Base-by-base conservation (phyloP, 1,140 invertebrate species). In the Pemphigus obesinymphae region DNA sequence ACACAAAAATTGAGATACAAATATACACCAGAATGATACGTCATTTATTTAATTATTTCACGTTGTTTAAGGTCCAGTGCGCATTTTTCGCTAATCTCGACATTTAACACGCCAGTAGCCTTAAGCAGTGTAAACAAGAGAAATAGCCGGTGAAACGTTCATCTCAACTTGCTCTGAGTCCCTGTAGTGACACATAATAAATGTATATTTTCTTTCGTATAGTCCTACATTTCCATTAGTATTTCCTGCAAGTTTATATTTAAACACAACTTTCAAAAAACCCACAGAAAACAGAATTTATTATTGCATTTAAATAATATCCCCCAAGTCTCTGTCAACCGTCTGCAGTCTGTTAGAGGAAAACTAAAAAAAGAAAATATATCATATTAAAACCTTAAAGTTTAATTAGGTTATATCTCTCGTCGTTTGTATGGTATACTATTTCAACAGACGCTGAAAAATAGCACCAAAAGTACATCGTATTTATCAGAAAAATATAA, bases 11-110 rank as follows among this genome's bases (percentile, higher is more conserved):
- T 26, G 31, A 29, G 26, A 4, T n/a, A 61, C 11, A 43, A 61
- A 61, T 29, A 55, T 76, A 37, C 31, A 55, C 5, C 10, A 15
- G 1, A 37, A 58, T 37, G 55, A 40, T 29, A 45, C 8, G 15
- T 80, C 76, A 61, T 80, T 80, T 63, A 63, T 80, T 63, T 61
- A 80, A 80, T 80, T 61, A 61, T 80, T 80, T 61, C 40, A 11
- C 37, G 37, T 80, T 63, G 53, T 63, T 61, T 29, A 63, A 80
- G 76, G 37, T 80, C 34, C 23, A 80, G 55, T 63, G 26, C 55
- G 55, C 55, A 63, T 80, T 80, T 80, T 63, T 80, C 55, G 40
- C 37, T 80, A 80, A 80, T 80, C 76, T 80, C 76, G 8, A 58
- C 53, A 80, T 61, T 80, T 80, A 61, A 80, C 55, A 43, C 76